Evolutionary conservation across 2,888 invertebrate species (phyloP), one percentile per base, ranked within the genome.

Genomic region (Volucella bombylans): DNA sequence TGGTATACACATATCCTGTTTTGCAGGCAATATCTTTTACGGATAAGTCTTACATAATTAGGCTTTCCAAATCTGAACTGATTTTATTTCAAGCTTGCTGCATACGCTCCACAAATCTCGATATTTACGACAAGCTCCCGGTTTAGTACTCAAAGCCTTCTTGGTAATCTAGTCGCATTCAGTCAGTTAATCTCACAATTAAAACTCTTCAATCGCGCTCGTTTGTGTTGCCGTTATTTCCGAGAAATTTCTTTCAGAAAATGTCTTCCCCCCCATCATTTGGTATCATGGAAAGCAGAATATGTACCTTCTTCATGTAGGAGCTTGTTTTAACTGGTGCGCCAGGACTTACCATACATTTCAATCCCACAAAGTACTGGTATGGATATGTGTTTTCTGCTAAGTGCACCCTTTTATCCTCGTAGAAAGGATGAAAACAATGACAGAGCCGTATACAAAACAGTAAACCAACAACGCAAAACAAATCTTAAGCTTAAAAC

Each of bases 361-460:
- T 61, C 50, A 14, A 57, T 52, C 52, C n/a, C 45, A 64, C 8
- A 47, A 9, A 41, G 2, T 23, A 47, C 52, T 65, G 38, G 39
- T 12, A 14, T 68, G 52, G 73, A 65, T 77, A 38, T 61, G 74
- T 71, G 65, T 71, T 50, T 80, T 83, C 79, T 79, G 73, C 69
- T 79, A 83, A 83, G 79, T 83, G 79, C 82, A 83, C 45, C 52
- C 68, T 50, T 79, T 83, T 79, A 83, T 83, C 79, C 59, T 65
- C 15, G 52, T 23, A 14, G 41, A 1, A 9, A 4, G 14, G 11
- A 14, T 23, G 50, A 52, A 52, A 39, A 10, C 15, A 72, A 57
- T 43, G 47, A 62, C 10, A 52, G 10, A 15, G 50, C 15, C 39
- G n/a, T 9, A 55, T 12, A 14, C 10, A 45, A n/a, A 54, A 67